A percentile compares a stretch with the other conserved stretches of the same genome.
Conservation (phyloP, 2,797 vertebrate genomes). For the Botia almorhae region DNA sequence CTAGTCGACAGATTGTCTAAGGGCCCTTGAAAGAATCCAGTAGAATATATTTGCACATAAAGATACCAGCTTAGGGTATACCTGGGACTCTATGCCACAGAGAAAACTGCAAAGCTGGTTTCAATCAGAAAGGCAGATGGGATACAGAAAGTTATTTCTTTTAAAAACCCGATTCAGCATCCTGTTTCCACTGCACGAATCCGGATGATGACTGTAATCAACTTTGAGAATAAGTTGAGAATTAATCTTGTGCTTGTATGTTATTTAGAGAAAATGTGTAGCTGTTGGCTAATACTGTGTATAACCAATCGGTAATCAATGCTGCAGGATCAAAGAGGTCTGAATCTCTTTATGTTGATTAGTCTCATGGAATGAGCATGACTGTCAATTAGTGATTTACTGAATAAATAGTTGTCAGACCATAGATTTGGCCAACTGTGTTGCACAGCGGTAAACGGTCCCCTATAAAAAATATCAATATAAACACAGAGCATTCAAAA, state of each 20-base stretch:
- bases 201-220: constrained; percentile 7
- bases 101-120: background rate
- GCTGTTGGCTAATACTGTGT: background rate
- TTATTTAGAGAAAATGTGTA: constrained; percentile 4
- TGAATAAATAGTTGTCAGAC: background rate
- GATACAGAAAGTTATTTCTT: background rate
- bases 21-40: background rate
- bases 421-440: background rate
- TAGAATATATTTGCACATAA: constrained; percentile 19
- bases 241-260: background rate
- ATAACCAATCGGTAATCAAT: background rate
- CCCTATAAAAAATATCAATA: no score
- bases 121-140: background rate
- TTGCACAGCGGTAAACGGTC: background rate
- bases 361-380: background rate
- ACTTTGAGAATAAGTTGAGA: constrained; percentile 4
- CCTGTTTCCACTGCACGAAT: background rate
- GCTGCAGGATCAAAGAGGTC: background rate
- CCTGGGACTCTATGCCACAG: no score
- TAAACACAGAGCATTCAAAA: no score
- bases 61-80: background rate
- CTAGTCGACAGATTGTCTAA: background rate
- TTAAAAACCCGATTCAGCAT: background rate
- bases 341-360: background rate
- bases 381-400: background rate